Percentiles rank a stretch among this genome's conserved stretches.
Evolutionary conservation across 2,888 invertebrate species (phyloP).

Genomic region (Drosophila eohydei): DNA sequence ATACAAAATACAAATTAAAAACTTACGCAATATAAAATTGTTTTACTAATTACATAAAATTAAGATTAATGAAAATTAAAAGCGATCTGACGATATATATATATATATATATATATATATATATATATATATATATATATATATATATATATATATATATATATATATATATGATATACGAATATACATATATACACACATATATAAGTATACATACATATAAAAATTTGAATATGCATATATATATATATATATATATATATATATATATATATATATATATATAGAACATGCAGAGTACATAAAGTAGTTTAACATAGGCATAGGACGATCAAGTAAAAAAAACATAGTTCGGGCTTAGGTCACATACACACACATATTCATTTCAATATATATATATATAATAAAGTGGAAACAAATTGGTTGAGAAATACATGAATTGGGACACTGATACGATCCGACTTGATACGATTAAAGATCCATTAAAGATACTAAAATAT

Average conservation of each 20-base stretch:
- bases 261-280: conserved; percentile 7
- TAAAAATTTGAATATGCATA: no score
- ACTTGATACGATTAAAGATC: conserved; percentile 47
- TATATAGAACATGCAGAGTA: conserved; percentile 53
- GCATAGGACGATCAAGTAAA: conserved; percentile 42
- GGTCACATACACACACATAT: conserved; percentile 52
- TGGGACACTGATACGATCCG: conserved; percentile 19
- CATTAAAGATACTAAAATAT: conserved; percentile 69
- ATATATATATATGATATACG: conserved; percentile 32
- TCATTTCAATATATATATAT: conserved; percentile 2
- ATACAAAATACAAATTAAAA: conserved; percentile 69
- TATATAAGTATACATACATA: no score
- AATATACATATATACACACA: conserved; percentile 22
- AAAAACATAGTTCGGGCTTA: conserved; percentile 13
- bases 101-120: conserved; percentile 22
- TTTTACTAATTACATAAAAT: conserved; percentile 74
- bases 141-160: conserved; percentile 17
- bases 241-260: conserved; percentile 6
- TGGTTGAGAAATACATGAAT: conserved; percentile 22
- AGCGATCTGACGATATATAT: conserved; percentile 54
- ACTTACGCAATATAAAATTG: conserved; percentile 55
- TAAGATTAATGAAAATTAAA: conserved; percentile 70
- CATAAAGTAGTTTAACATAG: conserved; percentile 53
- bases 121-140: conserved; percentile 34
- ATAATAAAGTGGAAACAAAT: conserved; percentile 19